Conservation (phyloP, 2,797 vertebrate species). For the Xiphophorus birchmanni region DNA sequence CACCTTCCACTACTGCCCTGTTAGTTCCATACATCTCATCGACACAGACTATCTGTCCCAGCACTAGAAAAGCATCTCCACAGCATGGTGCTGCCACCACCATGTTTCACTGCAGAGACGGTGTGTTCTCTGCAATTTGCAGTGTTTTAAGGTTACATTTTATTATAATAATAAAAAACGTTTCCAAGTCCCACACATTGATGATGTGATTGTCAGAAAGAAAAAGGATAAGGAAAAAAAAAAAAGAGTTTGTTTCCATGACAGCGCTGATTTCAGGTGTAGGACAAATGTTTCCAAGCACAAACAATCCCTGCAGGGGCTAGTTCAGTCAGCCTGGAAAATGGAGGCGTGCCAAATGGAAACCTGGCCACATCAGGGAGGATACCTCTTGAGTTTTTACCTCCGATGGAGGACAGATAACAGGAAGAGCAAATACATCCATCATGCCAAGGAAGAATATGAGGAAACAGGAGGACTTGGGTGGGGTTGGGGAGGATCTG, state of each 20-base stretch:
- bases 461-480: constrained; percentile 6
- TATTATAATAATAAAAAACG: no score
- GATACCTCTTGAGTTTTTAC: constrained; percentile 28
- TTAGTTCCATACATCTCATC: neutral
- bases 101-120: neutral
- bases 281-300: constrained; percentile 10
- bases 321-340: constrained; percentile 49
- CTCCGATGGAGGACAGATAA: constrained; percentile 40
- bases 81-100: neutral
- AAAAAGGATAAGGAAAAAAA: neutral
- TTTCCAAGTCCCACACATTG: neutral
- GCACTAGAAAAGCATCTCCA: neutral
- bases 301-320: constrained; percentile 46
- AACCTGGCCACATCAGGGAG: constrained; percentile 41
- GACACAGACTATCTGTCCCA: neutral
- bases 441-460: constrained; percentile 27
- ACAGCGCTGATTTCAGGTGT: constrained; percentile 16
- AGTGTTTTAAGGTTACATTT: neutral
- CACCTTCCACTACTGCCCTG: neutral
- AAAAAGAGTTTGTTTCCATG: constrained; percentile 13
- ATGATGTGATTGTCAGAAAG: neutral
- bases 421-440: constrained; percentile 29
- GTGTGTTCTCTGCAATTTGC: neutral
- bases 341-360: constrained; percentile 53
- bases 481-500: constrained; percentile 5